Evolutionary conservation across 1,140 invertebrate species (phyloP), one percentile per base, ranked within the genome.

Genomic region (Ceratoteleas bidentatus): DNA sequence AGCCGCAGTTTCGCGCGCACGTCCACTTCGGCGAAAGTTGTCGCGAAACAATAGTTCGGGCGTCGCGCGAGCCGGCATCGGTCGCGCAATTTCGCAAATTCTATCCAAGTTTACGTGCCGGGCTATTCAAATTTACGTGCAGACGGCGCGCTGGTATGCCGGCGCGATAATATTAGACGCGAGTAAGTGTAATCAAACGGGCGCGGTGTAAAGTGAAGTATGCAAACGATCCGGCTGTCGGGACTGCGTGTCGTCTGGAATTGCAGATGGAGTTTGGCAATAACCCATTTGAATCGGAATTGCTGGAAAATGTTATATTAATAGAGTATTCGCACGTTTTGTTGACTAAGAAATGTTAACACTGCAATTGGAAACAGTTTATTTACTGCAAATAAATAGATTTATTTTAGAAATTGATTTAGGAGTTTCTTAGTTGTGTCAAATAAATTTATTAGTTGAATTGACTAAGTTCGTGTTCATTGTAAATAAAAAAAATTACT

Each of bases 111-210:
- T 64, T 57, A 54, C 38, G 49, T 11, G 40, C 10, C 3, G 16
- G 49, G 60, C 45, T 64, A 74, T 74, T 74, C 53, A 74, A 74
- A 74, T 74, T 56, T 57, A 49, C 54, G 72, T 52, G 43, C 33
- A 57, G 70, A 53, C 34, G 38, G 16, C 38, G 52, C 24, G 16
- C 16, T 64, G 70, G 72, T 74, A 74, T 74, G 72, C 36, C 32
- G 53, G 56, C 40, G 72, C 52, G 54, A 74, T 74, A 65, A 74
- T 65, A 65, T 74, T 74, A 74, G 72, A 65, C 45, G 45, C 15
- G 11, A 58, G 61, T 74, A 74, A 74, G 61, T 65, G 61, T 65
- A 74, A 74, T 74, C 72, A 74, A 74, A 74, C 61, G 54, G 45
- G 13, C 7, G 45, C 40, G 72, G 13, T 66, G 61, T 16, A 52